These are phyloP conservation scores for Scaptomyza hsui DNA, from an alignment of 1,140 invertebrate genomes.

Conservation along the genomic window DNA sequence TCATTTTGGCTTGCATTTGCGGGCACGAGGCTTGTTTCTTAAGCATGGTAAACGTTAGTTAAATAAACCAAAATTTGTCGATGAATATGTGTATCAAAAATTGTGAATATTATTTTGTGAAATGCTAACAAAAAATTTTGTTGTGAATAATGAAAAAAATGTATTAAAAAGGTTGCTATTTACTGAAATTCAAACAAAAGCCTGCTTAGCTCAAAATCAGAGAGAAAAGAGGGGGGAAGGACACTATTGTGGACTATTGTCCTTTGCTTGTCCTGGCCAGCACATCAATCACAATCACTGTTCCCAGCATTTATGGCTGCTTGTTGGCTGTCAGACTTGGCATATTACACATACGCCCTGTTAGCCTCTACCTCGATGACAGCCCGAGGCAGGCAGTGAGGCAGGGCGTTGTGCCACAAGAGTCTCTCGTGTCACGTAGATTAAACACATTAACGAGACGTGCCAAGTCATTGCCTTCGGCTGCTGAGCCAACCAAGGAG, in stretches of 20 bases:
- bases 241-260: too few species aligned
- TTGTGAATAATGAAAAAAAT: conserved; percentile 8
- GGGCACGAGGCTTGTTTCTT: neutral
- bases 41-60: neutral
- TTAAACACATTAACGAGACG: conserved; percentile 39
- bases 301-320: conserved; percentile 39
- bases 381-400: conserved; percentile 3
- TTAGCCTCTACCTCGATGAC: conserved; percentile 10
- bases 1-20: neutral
- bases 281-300: conserved; percentile 45
- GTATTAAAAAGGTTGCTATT: neutral
- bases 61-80: too few species aligned
- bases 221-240: neutral
- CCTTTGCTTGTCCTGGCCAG: conserved; percentile 9
- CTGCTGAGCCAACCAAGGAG: conserved; percentile 16
- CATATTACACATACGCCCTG: conserved; percentile 43
- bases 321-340: conserved; percentile 39
- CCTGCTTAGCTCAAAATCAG: neutral
- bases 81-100: too few species aligned
- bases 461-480: conserved; percentile 30
- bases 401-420: neutral
- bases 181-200: neutral
- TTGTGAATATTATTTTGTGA: neutral
- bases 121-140: neutral
- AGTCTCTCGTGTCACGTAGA: conserved; percentile 32